Evolutionary conservation across 1,140 invertebrate genomes (phyloP).

Genomic region (Zaprionus ornatus): DNA sequence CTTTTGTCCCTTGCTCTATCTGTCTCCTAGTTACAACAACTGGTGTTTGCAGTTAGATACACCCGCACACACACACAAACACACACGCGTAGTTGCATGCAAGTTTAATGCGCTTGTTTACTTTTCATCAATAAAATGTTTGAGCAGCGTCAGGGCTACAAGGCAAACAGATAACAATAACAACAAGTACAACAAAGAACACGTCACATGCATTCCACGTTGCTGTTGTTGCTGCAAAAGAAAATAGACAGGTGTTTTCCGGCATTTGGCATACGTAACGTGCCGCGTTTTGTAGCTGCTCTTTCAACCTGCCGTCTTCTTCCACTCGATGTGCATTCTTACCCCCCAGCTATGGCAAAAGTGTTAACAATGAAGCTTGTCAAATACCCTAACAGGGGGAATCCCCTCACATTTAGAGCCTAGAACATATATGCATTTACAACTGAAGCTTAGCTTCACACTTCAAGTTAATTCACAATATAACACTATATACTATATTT

Average conservation of each 20-base stretch:
- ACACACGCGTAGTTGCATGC: conserved; percentile 12
- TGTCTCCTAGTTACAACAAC: conserved; percentile 33
- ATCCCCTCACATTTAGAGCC: too few relatives aligned
- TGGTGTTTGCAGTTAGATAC: not conserved
- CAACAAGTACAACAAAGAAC: conserved; percentile 10
- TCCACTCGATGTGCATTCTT: conserved; percentile 8
- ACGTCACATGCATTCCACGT: conserved; percentile 19
- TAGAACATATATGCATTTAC: too few relatives aligned
- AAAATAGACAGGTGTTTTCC: conserved; percentile 68
- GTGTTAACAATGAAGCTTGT: conserved; percentile 23
- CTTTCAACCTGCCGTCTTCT: conserved; percentile 25
- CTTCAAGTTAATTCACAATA: too few relatives aligned
- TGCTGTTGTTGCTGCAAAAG: conserved; percentile 21
- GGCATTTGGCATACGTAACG: conserved; percentile 40
- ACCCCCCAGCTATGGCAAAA: conserved; percentile 26
- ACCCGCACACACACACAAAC: not conserved
- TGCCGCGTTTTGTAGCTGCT: conserved; percentile 13
- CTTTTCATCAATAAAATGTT: conserved; percentile 73
- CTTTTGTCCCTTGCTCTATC: not conserved
- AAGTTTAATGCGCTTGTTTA: conserved; percentile 55
- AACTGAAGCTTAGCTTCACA: too few relatives aligned
- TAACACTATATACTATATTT: too few relatives aligned
- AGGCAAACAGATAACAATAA: conserved; percentile 32
- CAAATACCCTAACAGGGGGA: conserved; percentile 18
- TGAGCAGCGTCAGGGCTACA: conserved; percentile 51